Base-by-base conservation (phyloP, 2,888 invertebrate species). In the Thera britannica region DNA sequence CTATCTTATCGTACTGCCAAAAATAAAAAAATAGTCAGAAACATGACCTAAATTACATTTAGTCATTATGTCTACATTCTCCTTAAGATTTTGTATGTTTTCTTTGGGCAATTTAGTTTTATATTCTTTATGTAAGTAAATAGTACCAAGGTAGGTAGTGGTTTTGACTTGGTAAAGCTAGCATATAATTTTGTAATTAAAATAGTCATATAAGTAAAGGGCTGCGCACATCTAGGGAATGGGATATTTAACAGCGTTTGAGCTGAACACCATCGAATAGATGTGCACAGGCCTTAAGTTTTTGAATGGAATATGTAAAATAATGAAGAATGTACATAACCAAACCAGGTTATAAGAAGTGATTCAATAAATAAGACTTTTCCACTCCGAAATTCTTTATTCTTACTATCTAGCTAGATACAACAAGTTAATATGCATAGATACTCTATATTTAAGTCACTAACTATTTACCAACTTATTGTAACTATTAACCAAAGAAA, bases 351-450 rank as follows among this genome's bases (percentile, higher is more conserved):
- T 46, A 44, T 35, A 34, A 46, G 34, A 38, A 55, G 58, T 51
- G 6, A 57, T 51, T 44, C 58, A 68, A 62, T 63, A 76, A 77
- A 73, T 77, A 73, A 49, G 64, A 67, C 63, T 58, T 73, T 35
- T 67, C 68, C 65, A 64, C 55, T 74, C 68, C 62, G 67, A 63
- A 44, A 51, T 56, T 48, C 7, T 49, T 44, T 55, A 54, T 62
- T 58, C 7, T n/a, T 60, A 54, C 35, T 61, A 2, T 6, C 52
- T 51, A 48, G 3, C 1, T 62, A 34, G 44, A 44, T 44, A 3
- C 34, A 46, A 56, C 8, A 46, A 4, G 11, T n/a, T 12, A 54
- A 35, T 38, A 38, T 38, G 2, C 23, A 1, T 23, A 23, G 23
- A 23, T 23, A 23, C 23, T 23, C 23, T 23, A 23, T 23, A 23